A percentile compares a stretch with the other conserved stretches of the same genome.
phyloP scores from a whole-genome alignment of 2,113 vertebrate genomes.

The Lonchura striata region DNA sequence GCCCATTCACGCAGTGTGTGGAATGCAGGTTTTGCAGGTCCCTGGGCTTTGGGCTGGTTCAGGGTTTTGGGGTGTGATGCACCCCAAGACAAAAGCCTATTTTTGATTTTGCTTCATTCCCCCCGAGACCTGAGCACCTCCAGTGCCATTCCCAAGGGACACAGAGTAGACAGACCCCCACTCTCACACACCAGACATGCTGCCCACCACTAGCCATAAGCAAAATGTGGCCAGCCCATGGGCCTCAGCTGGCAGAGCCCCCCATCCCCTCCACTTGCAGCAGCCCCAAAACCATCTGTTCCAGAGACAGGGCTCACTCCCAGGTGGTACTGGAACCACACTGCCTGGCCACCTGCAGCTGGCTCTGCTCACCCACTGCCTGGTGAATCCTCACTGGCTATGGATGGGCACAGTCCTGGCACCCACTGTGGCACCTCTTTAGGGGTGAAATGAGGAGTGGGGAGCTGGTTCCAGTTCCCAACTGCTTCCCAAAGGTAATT shows the following conservation, averaged over 20 bases:
- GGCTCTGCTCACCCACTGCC: neutral
- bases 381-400: neutral
- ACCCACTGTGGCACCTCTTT: neutral
- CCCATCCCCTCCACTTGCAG: no score
- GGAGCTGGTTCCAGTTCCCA: neutral
- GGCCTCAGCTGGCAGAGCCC: neutral
- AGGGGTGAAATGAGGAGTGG: neutral
- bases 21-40: neutral
- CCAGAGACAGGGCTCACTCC: neutral
- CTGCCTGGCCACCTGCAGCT: neutral
- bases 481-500: neutral
- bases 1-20: rapidly evolving
- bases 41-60: neutral
- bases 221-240: rapidly evolving
- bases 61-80: neutral
- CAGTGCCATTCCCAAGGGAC: neutral
- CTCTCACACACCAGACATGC: rapidly evolving
- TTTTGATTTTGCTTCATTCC: neutral
- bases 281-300: neutral
- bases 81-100: neutral
- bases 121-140: neutral
- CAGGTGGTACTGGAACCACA: rapidly evolving
- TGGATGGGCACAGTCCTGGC: rapidly evolving
- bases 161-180: neutral
- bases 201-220: neutral